phyloP scores from a whole-genome alignment of 2,113 vertebrate genomes.

The Etheostoma cragini region DNA sequence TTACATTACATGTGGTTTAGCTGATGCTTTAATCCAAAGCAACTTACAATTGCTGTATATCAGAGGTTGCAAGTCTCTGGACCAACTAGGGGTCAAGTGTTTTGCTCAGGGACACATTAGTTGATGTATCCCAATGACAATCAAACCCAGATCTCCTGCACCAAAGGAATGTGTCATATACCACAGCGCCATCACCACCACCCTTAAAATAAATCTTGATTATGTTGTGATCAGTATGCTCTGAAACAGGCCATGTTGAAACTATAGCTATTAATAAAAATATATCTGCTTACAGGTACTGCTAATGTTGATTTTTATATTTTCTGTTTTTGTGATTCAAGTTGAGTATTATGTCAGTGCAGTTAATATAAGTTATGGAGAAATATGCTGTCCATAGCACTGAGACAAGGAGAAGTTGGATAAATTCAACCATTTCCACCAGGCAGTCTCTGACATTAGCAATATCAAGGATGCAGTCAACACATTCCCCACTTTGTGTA shows the following conservation, averaged over 20 bases:
- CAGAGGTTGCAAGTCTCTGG: no score
- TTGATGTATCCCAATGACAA: no score
- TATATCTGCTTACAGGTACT: slow-evolving; percentile 8
- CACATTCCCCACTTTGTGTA: background rate
- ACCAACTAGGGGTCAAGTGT: no score
- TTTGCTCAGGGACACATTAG: no score
- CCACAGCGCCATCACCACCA: no score
- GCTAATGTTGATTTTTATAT: background rate
- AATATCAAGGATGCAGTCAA: background rate
- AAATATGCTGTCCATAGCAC: background rate
- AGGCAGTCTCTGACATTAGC: background rate
- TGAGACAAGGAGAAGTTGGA: background rate
- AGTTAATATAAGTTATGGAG: no score
- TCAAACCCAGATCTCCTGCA: no score
- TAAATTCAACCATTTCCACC: background rate
- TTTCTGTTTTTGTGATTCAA: background rate
- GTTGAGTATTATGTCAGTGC: background rate
- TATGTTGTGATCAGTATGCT: slow-evolving; percentile 47
- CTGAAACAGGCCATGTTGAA: slow-evolving; percentile 75
- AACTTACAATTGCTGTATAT: no score
- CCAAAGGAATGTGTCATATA: no score
- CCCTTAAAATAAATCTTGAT: no score
- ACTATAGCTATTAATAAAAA: slow-evolving; percentile 5
- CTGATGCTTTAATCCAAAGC: no score
- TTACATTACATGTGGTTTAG: no score